Conservation (phyloP, 2,888 invertebrate genomes). For the Sicus ferrugineus region DNA sequence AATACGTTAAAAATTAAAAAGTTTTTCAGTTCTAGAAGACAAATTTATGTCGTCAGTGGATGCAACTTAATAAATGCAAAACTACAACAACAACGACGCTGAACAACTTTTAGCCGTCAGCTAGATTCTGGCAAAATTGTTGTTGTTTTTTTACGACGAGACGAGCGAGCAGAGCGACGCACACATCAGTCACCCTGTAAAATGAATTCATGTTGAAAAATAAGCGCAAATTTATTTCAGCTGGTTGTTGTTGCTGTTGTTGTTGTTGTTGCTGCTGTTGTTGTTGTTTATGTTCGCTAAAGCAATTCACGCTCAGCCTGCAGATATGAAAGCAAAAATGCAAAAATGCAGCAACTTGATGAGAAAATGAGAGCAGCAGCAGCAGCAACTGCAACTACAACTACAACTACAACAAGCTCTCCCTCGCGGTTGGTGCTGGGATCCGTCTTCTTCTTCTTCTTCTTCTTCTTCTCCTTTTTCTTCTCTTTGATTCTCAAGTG, state of each 20-base stretch:
- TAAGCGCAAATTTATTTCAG: constrained; percentile 14
- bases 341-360: constrained; percentile 10
- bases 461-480: too few species aligned
- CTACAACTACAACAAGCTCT: not conserved
- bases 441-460: too few species aligned
- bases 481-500: not conserved
- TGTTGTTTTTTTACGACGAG: constrained; percentile 2
- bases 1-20: too few species aligned
- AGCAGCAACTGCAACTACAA: not conserved
- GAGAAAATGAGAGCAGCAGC: constrained; percentile 2
- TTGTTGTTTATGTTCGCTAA: constrained; percentile 3
- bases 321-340: constrained; percentile 12
- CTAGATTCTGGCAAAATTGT: not conserved
- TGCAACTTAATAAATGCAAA: not conserved
- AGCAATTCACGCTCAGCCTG: constrained; percentile 32
- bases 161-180: too few species aligned
- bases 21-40: too few species aligned
- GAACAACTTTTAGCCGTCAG: not conserved
- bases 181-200: constrained; percentile 29
- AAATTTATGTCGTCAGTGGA: too few species aligned
- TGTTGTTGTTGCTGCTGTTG: not conserved
- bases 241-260: not conserved
- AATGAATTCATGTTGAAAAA: constrained; percentile 12
- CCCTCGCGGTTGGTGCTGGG: not conserved
- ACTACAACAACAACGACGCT: not conserved